Percentiles rank a stretch among this genome's conserved stretches.
Conservation (phyloP, 2,888 invertebrate species). For the Meganola albula region DNA sequence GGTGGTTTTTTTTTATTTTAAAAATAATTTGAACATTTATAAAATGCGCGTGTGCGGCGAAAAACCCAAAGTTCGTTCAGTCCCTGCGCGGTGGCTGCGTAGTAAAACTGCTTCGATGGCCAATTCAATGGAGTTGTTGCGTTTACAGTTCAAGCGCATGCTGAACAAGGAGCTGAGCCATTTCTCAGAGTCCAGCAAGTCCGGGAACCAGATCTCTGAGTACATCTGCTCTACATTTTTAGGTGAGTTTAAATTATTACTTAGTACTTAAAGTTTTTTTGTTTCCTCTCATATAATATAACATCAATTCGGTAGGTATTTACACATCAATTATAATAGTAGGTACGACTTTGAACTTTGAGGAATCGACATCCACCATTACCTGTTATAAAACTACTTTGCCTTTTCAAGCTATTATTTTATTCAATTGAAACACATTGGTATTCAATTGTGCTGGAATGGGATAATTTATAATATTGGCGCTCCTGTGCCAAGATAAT, state of each 20-base stretch:
- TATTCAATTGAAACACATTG: too few species aligned
- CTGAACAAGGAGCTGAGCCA: slow-evolving; percentile 99
- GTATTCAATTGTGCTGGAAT: too few species aligned
- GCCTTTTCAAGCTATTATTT: too few species aligned
- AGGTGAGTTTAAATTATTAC: slow-evolving; percentile 85
- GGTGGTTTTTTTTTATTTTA: slow-evolving; percentile 24
- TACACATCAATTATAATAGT: too few species aligned
- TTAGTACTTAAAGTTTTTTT: too few species aligned
- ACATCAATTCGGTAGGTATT: too few species aligned
- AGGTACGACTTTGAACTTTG: too few species aligned
- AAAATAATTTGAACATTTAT: slow-evolving; percentile 31
- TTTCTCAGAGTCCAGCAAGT: slow-evolving; percentile 99
- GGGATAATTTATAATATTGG: too few species aligned
- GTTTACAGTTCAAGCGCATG: slow-evolving; percentile 98
- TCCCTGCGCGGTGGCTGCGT: slow-evolving; percentile 58
- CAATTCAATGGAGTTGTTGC: slow-evolving; percentile 66
- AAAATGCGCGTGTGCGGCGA: slow-evolving; percentile 71
- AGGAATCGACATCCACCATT: too few species aligned
- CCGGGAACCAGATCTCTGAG: slow-evolving; percentile 99
- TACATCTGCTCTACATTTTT: slow-evolving; percentile 99
- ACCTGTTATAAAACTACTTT: too few species aligned
- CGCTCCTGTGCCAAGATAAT: too few species aligned
- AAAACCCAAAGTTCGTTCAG: slow-evolving; percentile 57
- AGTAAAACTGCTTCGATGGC: slow-evolving; percentile 58
- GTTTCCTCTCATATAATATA: too few species aligned